phyloP scores from a whole-genome alignment of 2,888 invertebrate species.

The Rotaria macrura region DNA sequence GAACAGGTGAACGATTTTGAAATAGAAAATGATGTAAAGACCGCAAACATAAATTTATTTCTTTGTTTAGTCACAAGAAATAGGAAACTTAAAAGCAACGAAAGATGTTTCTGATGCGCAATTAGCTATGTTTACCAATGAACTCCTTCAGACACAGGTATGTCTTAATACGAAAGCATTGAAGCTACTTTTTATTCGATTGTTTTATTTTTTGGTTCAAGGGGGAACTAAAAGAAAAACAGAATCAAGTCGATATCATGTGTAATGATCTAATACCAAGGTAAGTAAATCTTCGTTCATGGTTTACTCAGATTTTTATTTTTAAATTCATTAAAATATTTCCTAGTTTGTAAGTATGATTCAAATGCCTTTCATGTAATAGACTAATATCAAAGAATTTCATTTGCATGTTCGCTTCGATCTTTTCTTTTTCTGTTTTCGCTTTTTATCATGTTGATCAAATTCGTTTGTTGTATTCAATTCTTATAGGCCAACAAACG shows the following conservation, averaged over 20 bases:
- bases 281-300: not conserved
- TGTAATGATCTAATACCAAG: not conserved
- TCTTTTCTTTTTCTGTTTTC: too few relatives aligned
- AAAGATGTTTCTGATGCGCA: not conserved
- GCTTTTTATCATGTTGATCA: too few relatives aligned
- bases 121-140: constrained; percentile 3
- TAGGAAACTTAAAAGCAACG: not conserved
- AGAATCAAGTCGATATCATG: not conserved
- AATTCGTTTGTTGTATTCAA: too few relatives aligned
- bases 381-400: not conserved
- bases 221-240: constrained; percentile 8
- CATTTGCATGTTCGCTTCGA: not conserved
- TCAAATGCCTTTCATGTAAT: not conserved
- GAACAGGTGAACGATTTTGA: constrained; percentile 24
- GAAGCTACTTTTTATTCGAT: too few relatives aligned
- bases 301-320: not conserved
- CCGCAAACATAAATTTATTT: too few relatives aligned
- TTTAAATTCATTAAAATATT: not conserved
- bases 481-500: constrained; percentile 51
- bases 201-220: not conserved
- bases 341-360: not conserved
- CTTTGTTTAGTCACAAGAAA: not conserved
- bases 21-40: too few relatives aligned
- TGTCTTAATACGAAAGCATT: not conserved
- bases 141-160: constrained; percentile 10